Evolutionary conservation across 2,888 invertebrate genomes (phyloP), one percentile per base, ranked within the genome.

Genomic region (Drosophila flavopinicola): DNA sequence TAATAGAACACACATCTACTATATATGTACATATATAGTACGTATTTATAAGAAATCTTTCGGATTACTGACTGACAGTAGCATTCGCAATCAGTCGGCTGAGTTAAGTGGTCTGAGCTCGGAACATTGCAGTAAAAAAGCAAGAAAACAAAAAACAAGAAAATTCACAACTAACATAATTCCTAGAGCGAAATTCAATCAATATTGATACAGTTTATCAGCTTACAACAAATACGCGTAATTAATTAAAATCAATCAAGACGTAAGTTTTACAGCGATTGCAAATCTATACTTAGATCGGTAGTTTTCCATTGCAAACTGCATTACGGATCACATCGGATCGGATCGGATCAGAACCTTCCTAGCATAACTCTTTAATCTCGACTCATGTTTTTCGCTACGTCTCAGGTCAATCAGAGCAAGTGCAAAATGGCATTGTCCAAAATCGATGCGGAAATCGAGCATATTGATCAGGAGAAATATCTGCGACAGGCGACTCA

Each of bases 401-500:
- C n/a, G n/a, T 29, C 42, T 0, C 47, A 90, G 90, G 90, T 90
- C 49, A 88, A 90, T 59, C 88, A 88, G 53, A 87, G 74, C 49
- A 83, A 74, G 57, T 73, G 85, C 25, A 86, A 88, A 67, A 90
- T 90, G 90, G 74, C 90, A 11, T 56, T 89, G 53, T 88, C 87
- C 45, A 88, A 89, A 35, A 61, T 68, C 51, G 68, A 88, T 42
- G 74, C 66, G 13, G 84, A 89, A 38, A 78, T 87, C 41, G 89
- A 87, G 29, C 85, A 90, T 24, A 66, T 88, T 39, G 88, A 89
- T 54, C 90, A 91, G 61, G 90, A 90, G 69, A 89, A 89, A 37
- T 88, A 88, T 41, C 74, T 91, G 32, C 89, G 91, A 1, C 89
- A 91, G 66, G 85, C 85, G 0, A 91, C 91, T 1, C 87, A 85